Evolutionary conservation across 2,113 vertebrate genomes (phyloP).

Genomic region (Neolamprologus tretocephalus): DNA sequence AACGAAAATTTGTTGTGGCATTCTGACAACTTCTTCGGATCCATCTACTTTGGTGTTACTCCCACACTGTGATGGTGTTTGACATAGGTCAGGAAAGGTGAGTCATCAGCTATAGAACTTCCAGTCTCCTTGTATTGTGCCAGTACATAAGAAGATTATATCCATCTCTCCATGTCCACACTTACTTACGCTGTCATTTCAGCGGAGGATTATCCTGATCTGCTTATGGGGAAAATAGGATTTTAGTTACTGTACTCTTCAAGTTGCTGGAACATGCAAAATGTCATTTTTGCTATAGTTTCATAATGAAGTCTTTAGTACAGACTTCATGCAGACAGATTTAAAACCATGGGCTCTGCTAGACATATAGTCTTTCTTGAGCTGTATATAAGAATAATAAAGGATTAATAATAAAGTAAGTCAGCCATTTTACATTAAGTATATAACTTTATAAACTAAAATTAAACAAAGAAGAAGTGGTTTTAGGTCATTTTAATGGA

Average conservation of each 20-base stretch:
- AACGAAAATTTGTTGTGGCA: not conserved
- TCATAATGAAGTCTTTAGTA: not conserved
- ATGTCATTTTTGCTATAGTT: constrained; percentile 13
- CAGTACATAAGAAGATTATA: constrained; percentile 45
- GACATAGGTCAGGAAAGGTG: constrained; percentile 9
- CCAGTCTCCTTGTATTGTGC: constrained; percentile 14
- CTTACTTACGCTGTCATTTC: constrained; percentile 47
- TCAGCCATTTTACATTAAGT: not conserved
- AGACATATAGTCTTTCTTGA: not conserved
- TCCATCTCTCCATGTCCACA: constrained; percentile 40
- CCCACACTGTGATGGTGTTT: not conserved
- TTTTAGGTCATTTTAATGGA: not conserved
- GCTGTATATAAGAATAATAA: not conserved
- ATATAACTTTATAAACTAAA: not conserved
- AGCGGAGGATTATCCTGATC: constrained; percentile 53
- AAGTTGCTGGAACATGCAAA: constrained; percentile 43
- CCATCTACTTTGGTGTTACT: not conserved
- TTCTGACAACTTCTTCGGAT: not conserved
- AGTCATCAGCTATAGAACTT: constrained; percentile 7
- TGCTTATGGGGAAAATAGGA: constrained; percentile 51
- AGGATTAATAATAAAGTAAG: not conserved
- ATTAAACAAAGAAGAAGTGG: not conserved
- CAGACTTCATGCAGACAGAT: not conserved
- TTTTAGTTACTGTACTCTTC: constrained; percentile 35
- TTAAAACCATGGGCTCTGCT: not conserved